Base-by-base conservation (phyloP, 2,888 invertebrate species). In the Leucania comma region DNA sequence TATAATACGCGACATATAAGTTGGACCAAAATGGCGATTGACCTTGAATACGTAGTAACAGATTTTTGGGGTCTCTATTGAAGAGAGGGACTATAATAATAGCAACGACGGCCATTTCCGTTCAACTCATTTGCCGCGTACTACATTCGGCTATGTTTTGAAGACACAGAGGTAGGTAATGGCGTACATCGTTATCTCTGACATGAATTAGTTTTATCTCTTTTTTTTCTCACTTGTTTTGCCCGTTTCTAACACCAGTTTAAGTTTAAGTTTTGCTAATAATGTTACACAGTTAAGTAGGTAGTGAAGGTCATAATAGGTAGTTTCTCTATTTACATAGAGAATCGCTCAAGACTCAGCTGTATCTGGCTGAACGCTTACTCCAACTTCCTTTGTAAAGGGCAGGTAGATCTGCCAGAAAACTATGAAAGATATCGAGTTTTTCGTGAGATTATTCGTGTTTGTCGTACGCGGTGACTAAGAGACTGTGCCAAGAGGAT, bases 131-230 rank as follows among this genome's bases (percentile, higher is more conserved):
- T n/a, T n/a, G n/a, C n/a, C n/a, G n/a, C n/a, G n/a, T n/a, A n/a
- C n/a, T n/a, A n/a, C n/a, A n/a, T n/a, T 46, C 46, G 14, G 6
- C 56, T 61, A 56, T 75, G 46, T 58, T n/a, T 12, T 56, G 10
- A 62, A 46, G n/a, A 46, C 9, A n/a, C n/a, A 48, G 3, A 38
- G 2, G 38, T 8, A 48, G n/a, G 8, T n/a, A 48, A 48, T 48
- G n/a, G 5, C 46, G 20, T 48, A 48, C 20, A 48, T 20, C 2
- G 46, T 9, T 8, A n/a, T 20, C 20, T n/a, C 20, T n/a, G 46
- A 48, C n/a, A 6, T n/a, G 14, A 48, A n/a, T n/a, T n/a, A 48
- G 9, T 48, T 48, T 9, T 0, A 12, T 4, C 10, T 46, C 20
- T 46, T 17, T 20, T 42, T 6, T 42, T 46, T 20, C n/a, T n/a